Conservation (phyloP, 2,113 vertebrate species). For the Microcebus ravelobensis region DNA sequence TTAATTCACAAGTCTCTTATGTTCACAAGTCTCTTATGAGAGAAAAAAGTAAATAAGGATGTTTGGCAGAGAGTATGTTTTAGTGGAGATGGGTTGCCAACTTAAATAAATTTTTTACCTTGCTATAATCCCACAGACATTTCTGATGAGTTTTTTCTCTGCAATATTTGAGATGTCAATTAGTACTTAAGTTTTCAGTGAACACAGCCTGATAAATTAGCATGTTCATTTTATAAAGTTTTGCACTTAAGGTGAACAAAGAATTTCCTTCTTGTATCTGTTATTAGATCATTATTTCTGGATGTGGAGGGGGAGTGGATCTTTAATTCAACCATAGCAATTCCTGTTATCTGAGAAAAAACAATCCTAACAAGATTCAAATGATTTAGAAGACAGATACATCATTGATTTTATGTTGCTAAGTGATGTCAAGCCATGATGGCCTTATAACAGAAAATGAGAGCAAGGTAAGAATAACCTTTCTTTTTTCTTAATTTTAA, state of each 20-base stretch:
- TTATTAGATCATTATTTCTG: background rate
- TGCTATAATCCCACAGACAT: background rate
- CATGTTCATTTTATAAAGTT: background rate
- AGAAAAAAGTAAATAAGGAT: constrained; percentile 46
- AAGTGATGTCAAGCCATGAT: background rate
- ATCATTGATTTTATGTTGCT: background rate
- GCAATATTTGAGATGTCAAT: background rate
- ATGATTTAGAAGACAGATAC: background rate
- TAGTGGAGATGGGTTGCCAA: background rate
- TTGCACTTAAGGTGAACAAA: background rate
- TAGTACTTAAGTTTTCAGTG: background rate
- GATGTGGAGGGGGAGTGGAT: background rate
- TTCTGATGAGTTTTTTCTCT: background rate
- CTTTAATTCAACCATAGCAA: background rate
- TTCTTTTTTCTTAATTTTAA: constrained; percentile 29
- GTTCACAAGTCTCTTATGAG: background rate
- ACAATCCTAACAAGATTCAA: constrained; percentile 12
- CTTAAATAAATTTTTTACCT: background rate
- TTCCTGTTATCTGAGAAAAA: background rate
- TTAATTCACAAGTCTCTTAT: constrained; percentile 3
- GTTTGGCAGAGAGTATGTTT: background rate
- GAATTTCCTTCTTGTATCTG: background rate
- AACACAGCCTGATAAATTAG: background rate
- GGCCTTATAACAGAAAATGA: background rate
- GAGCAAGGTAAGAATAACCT: background rate